Base-by-base conservation (phyloP, 2,113 vertebrate species). In the Hylia prasina region DNA sequence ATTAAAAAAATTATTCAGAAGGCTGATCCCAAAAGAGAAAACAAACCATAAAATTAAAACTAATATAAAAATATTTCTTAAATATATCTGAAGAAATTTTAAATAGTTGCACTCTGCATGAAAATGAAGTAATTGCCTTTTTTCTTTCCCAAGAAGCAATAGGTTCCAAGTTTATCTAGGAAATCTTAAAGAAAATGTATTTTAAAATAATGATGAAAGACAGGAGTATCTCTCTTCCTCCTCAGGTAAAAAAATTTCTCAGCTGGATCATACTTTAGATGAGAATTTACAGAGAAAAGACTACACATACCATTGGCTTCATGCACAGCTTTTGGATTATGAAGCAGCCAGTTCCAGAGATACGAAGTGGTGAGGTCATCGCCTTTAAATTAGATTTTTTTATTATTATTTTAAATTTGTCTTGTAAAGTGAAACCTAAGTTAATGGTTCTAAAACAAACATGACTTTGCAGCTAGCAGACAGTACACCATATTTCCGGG, bases 361-460 rank as follows among this genome's bases (percentile, higher is more conserved):
- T 93, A 80, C 53, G 5, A 97, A 97, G 96, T 97, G 98, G 99
- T 99, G 98, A 98, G 98, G 68, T 97, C 94, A 97, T 93, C 80
- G 82, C 45, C 91, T 89, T 97, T 95, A 95, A 97, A 95, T 98
- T 97, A 96, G 79, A 89, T 97, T 91, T 68, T 97, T 82, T 84
- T n/a, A n/a, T n/a, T n/a, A n/a, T 71, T 81, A 83, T 87, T 96
- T 93, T 85, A 88, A 91, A 96, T 83, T 92, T 63, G 72, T 91
- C 90, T 96, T 97, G 96, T 96, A 96, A 97, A 96, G 37, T 96
- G 90, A 97, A 97, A 96, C 94, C 45, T 91, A 70, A 54, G 51
- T 94, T 97, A 97, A 95, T 95, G 88, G 64, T 96, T 87, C 69
- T 97, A 97, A 97, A 96, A 84, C 64, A 97, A 97, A 95, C 79